Conservation (phyloP, 2,888 invertebrate species). For the Pseudolycoriella hygida region DNA sequence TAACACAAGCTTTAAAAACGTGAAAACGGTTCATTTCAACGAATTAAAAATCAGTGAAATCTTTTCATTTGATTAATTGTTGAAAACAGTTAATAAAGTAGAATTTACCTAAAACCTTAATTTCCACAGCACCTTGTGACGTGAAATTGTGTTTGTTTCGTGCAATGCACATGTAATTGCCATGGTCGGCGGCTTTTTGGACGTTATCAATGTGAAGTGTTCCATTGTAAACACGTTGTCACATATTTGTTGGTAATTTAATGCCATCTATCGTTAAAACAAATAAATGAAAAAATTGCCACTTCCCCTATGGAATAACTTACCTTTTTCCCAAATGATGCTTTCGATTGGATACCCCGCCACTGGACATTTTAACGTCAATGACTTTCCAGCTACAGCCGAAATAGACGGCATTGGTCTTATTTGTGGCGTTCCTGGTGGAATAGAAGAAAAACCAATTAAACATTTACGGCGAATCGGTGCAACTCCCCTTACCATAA, state of each 20-base stretch:
- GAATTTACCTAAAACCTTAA: conserved; percentile 47
- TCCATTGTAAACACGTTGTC: conserved; percentile 73
- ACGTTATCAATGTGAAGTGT: conserved; percentile 70
- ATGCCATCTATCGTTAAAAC: conserved; percentile 42
- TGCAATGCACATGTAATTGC: conserved; percentile 80
- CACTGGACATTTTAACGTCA: conserved; percentile 74
- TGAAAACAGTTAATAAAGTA: not conserved
- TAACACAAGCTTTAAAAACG: too few relatives aligned
- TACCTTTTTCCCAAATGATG: conserved; percentile 76
- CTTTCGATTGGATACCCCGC: conserved; percentile 76
- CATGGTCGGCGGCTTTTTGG: conserved; percentile 67
- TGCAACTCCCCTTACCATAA: conserved; percentile 39
- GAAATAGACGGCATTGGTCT: conserved; percentile 71
- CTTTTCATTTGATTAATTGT: too few relatives aligned
- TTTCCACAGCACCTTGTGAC: conserved; percentile 53
- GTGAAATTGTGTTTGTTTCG: conserved; percentile 64
- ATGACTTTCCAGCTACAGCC: conserved; percentile 63
- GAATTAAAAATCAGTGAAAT: too few relatives aligned
- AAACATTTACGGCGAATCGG: too few relatives aligned
- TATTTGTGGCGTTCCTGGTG: conserved; percentile 54
- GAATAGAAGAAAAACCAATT: too few relatives aligned
- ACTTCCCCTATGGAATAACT: conserved; percentile 13
- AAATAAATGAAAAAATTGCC: not conserved
- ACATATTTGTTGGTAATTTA: conserved; percentile 62
- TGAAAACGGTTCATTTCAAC: too few relatives aligned